Evolutionary conservation across 2,888 invertebrate species (phyloP), one percentile per base, ranked within the genome.

Genomic region (Rambutsinella grinnellia): DNA sequence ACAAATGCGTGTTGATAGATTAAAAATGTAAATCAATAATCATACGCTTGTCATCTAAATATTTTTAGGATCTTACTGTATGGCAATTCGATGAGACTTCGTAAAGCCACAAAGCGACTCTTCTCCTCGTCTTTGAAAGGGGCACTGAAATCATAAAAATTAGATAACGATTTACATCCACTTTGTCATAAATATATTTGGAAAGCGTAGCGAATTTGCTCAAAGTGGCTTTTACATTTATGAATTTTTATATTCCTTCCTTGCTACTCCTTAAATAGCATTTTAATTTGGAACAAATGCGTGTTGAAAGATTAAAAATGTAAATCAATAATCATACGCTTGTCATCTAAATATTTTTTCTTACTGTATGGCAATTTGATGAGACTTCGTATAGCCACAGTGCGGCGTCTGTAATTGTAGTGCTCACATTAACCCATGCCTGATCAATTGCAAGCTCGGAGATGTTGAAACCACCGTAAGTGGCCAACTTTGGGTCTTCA

Each of bases 331-430:
- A 51, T 51, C 21, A 17, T 23, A 53, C 19, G 15, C 17, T 44
- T 19, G 21, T 61, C 8, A 21, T 10, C 5, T 28, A 28, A 28
- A 58, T 8, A 58, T 28, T 19, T 47, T 3, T n/a, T 87, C 90
- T 89, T 86, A 93, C 93, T 86, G 89, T 88, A 85, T 90, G 89
- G 85, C 93, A 94, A 84, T 93, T 92, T 68, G 91, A 90, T 19
- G 92, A 92, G 0, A 93, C 89, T 23, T 89, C 88, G 85, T 93
- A 93, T 3, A 93, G 87, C 85, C 89, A 90, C 13, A 89, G 87
- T 72, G 86, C 85, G 5, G 86, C 65, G 80, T 83, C 82, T 6
- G 62, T 58, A 61, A 84, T 84, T n/a, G 81, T 82, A 17, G 86
- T 87, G 17, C 84, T 85, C 36, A 89, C 87, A 71, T 88, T 87